These are phyloP conservation scores for Esox masquinongy DNA, from an alignment of 2,797 vertebrate species.

Conservation along the genomic window DNA sequence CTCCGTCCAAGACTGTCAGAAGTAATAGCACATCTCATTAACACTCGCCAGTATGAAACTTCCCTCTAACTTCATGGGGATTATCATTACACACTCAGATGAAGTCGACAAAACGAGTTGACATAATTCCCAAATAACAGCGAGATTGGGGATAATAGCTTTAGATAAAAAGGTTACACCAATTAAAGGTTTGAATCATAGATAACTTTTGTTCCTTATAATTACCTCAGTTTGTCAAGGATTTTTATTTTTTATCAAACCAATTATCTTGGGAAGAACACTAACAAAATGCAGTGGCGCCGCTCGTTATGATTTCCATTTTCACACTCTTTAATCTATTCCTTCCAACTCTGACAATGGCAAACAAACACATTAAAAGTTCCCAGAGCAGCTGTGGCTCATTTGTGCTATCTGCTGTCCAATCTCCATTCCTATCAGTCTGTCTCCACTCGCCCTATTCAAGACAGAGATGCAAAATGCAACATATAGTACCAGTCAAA, in stretches of 20 bases:
- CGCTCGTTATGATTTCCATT: constrained; percentile 46
- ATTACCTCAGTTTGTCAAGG: constrained; percentile 45
- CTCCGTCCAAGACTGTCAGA: neutral
- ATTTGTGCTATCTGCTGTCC: constrained; percentile 35
- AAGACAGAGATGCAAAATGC: neutral
- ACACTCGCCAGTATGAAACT: neutral
- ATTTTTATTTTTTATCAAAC: constrained; percentile 42
- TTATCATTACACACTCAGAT: constrained; percentile 12
- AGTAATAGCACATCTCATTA: neutral
- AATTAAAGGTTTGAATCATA: constrained; percentile 48
- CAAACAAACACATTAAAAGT: constrained; percentile 47
- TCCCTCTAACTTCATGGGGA: neutral
- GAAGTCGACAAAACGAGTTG: constrained; percentile 26
- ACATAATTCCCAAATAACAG: constrained; percentile 17
- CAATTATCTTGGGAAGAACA: constrained; percentile 43
- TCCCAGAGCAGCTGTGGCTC: constrained; percentile 30
- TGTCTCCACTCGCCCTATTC: constrained; percentile 2
- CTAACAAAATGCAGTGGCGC: constrained; percentile 13
- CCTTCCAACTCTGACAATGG: constrained; percentile 37
- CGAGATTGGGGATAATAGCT: constrained; percentile 37
- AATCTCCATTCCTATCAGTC: constrained; percentile 42
- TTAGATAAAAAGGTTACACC: constrained; percentile 47
- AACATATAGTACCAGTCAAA: neutral
- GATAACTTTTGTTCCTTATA: constrained; percentile 39
- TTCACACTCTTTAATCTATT: constrained; percentile 44